Evolutionary conservation across 2,113 vertebrate genomes (phyloP), one percentile per base, ranked within the genome.

Genomic region (Melospiza melodia): DNA sequence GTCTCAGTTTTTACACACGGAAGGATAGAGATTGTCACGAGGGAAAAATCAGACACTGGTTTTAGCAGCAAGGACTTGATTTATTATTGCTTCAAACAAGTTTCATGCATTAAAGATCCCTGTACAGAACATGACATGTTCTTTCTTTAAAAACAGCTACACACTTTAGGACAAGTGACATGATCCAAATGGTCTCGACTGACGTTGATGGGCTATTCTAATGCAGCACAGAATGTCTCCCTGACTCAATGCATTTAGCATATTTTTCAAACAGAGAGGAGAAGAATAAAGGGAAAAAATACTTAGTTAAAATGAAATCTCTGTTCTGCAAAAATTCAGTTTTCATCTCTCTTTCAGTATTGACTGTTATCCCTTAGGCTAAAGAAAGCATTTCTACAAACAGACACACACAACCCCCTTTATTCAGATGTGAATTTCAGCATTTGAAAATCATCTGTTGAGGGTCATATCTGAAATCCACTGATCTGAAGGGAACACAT

Each of bases 11-110:
- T 93, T 66, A 84, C 58, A 83, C 63, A 78, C 1, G 1, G 85
- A 92, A 94, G 72, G 89, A 76, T 15, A 92, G 73, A 91, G 72
- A 90, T 86, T 93, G 91, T 94, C 93, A 93, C 6, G 2, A 76
- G 91, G 86, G 94, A 95, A 95, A 93, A 89, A 95, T 89, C 91
- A 96, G 87, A 95, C 89, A 94, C 76, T 81, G 93, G 90, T 96
- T 97, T 96, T 95, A 97, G 92, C 90, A 95, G 93, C 80, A 73
- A 94, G 89, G 95, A 93, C 84, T 97, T 97, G 97, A 97, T 97
- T 97, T 97, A 97, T 97, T 97, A 97, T 95, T 96, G 94, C 94
- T 97, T 97, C 91, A 96, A 97, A 97, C 95, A 96, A 96, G 97
- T 96, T 97, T 96, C 96, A 97, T 97, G 95, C 94, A 97, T 95